These are phyloP conservation scores for Hedya salicella DNA, from an alignment of 2,888 invertebrate genomes.

Conservation along the genomic window DNA sequence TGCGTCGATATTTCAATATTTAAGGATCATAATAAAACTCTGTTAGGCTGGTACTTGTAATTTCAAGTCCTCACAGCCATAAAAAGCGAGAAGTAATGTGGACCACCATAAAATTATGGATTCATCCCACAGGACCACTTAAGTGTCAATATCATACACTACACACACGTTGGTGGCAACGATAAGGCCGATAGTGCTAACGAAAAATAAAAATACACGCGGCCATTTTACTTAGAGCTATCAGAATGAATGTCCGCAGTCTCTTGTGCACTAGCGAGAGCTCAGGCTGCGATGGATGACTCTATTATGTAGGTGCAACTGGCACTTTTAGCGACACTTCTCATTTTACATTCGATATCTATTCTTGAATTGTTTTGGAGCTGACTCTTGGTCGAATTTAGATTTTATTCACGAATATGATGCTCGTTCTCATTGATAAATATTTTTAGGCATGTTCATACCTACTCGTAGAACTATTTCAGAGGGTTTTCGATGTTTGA, in stretches of 20 bases:
- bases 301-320: constrained; percentile 48
- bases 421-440: neutral
- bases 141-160: constrained; percentile 65
- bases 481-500: neutral
- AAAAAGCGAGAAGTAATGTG: constrained; percentile 67
- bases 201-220: constrained; percentile 56
- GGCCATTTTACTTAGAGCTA: constrained; percentile 45
- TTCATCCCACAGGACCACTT: constrained; percentile 60
- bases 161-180: constrained; percentile 64
- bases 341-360: constrained; percentile 57
- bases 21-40: constrained; percentile 22
- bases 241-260: constrained; percentile 29
- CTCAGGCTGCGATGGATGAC: constrained; percentile 46
- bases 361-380: constrained; percentile 54
- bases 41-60: constrained; percentile 12
- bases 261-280: constrained; percentile 10
- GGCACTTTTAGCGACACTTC: constrained; percentile 49
- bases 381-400: constrained; percentile 41
- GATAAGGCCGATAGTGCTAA: constrained; percentile 61
- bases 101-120: constrained; percentile 66
- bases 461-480: constrained; percentile 20
- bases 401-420: constrained; percentile 26
- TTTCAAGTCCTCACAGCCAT: constrained; percentile 51
- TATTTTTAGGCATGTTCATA: neutral
- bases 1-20: constrained; percentile 17